Conservation (phyloP, 2,797 vertebrate species). For the Garrulus glandarius region DNA sequence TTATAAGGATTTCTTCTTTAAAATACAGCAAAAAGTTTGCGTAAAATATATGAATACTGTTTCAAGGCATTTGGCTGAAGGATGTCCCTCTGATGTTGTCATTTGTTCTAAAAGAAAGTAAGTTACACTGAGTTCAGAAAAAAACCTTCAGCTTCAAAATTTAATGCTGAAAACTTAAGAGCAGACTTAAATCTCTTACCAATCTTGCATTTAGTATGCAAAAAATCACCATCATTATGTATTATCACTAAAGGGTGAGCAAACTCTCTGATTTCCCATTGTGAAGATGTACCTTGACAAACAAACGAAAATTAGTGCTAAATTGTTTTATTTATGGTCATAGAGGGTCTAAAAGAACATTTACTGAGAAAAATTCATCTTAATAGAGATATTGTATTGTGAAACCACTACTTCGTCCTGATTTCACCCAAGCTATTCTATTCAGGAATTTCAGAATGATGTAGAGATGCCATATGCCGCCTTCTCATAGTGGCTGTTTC, state of each 20-base stretch:
- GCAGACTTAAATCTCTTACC: not conserved
- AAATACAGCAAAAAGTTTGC: not conserved
- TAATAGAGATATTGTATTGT: not conserved
- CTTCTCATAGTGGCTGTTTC: not conserved
- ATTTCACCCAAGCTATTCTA: not conserved
- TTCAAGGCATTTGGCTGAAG: not conserved
- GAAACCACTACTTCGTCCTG: not conserved
- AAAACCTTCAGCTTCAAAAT: not conserved
- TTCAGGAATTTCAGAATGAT: not conserved
- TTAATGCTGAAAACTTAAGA: not conserved
- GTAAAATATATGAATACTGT: not conserved
- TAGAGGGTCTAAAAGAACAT: not conserved
- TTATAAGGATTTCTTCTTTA: not conserved
- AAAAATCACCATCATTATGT: not conserved
- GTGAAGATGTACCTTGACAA: not conserved
- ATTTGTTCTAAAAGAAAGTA: not conserved
- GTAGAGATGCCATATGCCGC: not conserved
- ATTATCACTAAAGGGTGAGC: not conserved
- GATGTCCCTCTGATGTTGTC: not conserved
- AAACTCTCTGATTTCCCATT: not conserved
- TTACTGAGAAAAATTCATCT: not conserved
- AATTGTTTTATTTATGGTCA: not conserved
- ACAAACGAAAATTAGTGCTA: not conserved
- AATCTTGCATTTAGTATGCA: not conserved
- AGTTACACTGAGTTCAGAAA: not conserved